Conservation (phyloP, 2,888 invertebrate species). For the Plebejus anna region DNA sequence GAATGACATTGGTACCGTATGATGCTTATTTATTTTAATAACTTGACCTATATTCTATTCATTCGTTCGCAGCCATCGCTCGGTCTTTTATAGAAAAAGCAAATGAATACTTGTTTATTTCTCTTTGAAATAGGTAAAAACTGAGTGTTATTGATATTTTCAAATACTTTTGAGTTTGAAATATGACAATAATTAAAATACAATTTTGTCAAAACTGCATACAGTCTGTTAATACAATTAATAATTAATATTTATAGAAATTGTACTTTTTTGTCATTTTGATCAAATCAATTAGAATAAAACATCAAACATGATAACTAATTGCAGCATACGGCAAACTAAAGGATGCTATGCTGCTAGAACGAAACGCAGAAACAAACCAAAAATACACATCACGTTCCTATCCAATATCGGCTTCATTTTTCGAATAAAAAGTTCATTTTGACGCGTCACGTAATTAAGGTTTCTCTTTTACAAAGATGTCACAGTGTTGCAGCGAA, state of each 20-base stretch:
- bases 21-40: constrained; percentile 25
- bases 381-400: neutral
- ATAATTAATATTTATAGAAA: too few relatives aligned
- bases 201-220: too few relatives aligned
- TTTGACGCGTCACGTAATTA: constrained; percentile 25
- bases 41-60: constrained; percentile 39
- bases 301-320: too few relatives aligned
- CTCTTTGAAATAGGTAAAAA: constrained; percentile 4
- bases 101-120: constrained; percentile 19
- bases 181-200: neutral
- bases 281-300: too few relatives aligned
- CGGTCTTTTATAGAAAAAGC: constrained; percentile 16
- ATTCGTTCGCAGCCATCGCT: constrained; percentile 16
- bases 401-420: constrained; percentile 5
- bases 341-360: neutral
- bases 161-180: neutral
- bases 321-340: too few relatives aligned
- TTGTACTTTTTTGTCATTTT: too few relatives aligned
- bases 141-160: constrained; percentile 10
- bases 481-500: neutral
- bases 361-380: neutral
- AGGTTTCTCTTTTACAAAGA: constrained; percentile 18
- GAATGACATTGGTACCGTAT: constrained; percentile 12
- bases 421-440: constrained; percentile 22
- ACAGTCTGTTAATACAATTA: too few relatives aligned